Evolutionary conservation across 2,113 vertebrate species (phyloP).

Genomic region (Phylloscopus trochilus): DNA sequence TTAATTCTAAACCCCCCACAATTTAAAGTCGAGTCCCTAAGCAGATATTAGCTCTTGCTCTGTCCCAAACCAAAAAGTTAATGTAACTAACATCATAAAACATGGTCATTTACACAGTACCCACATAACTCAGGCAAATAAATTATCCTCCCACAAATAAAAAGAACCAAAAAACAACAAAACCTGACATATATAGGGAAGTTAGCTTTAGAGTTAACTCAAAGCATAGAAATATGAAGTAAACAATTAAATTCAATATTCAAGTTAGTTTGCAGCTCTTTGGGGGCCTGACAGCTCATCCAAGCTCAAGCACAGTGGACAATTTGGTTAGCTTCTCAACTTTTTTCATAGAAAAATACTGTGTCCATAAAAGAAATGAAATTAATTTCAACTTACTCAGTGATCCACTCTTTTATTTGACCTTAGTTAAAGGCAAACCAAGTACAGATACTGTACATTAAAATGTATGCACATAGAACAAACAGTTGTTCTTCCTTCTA

Average conservation of each 20-base stretch:
- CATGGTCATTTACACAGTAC: background rate
- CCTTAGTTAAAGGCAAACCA: slow-evolving; percentile 77
- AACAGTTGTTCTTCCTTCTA: background rate
- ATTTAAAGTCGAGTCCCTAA: background rate
- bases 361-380: slow-evolving; percentile 16
- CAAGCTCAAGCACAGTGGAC: background rate
- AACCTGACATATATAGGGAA: background rate
- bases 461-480: slow-evolving; percentile 5
- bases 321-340: background rate
- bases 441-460: slow-evolving; percentile 85
- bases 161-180: too few species aligned
- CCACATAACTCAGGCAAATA: background rate
- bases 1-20: background rate
- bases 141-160: background rate
- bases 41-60: background rate
- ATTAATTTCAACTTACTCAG: slow-evolving; percentile 13
- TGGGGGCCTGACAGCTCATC: background rate
- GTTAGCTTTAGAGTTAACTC: background rate
- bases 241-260: background rate
- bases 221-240: background rate
- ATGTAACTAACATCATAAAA: background rate
- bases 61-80: background rate
- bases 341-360: slow-evolving; percentile 48
- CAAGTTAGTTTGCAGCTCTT: background rate
- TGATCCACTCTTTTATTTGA: slow-evolving; percentile 67